Conservation (phyloP, 1,140 invertebrate genomes). For the Drosophila seguyi region DNA sequence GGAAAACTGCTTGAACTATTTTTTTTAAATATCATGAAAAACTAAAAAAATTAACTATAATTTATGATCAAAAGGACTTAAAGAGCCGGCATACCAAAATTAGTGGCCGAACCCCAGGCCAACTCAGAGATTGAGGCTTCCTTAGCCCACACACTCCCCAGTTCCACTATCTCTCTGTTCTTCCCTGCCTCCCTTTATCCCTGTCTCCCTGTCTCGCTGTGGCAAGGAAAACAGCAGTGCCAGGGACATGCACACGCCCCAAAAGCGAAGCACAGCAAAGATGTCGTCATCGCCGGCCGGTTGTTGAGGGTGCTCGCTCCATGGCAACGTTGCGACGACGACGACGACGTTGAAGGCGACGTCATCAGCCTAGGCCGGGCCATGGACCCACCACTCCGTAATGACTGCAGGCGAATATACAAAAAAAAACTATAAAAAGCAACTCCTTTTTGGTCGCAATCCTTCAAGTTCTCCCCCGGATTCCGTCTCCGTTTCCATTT, state of each 20-base stretch:
- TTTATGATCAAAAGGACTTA: neutral
- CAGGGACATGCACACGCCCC: slow-evolving; percentile 58
- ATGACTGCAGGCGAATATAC: slow-evolving; percentile 35
- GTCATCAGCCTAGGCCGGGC: slow-evolving; percentile 52
- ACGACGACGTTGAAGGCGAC: slow-evolving; percentile 42
- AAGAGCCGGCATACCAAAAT: slow-evolving; percentile 2
- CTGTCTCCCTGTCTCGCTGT: neutral
- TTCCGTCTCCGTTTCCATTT: neutral
- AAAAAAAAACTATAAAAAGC: slow-evolving; percentile 48
- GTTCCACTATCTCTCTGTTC: neutral
- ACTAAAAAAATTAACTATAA: neutral
- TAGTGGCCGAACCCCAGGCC: neutral
- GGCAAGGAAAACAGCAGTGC: slow-evolving; percentile 22
- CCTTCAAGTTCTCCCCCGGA: slow-evolving; percentile 37
- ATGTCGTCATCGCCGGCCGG: slow-evolving; percentile 69
- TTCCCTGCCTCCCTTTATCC: neutral
- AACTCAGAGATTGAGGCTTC: slow-evolving; percentile 11
- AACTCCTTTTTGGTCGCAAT: slow-evolving; percentile 38
- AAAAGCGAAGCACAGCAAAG: slow-evolving; percentile 44
- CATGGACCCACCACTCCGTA: slow-evolving; percentile 1
- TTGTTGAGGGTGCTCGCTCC: slow-evolving; percentile 42
- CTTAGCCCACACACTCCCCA: neutral
- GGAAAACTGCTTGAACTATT: too few species aligned
- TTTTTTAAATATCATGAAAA: neutral
- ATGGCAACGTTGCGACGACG: slow-evolving; percentile 54